Evolutionary conservation across 1,140 invertebrate genomes (phyloP).

Genomic region (Periplaneta americana): DNA sequence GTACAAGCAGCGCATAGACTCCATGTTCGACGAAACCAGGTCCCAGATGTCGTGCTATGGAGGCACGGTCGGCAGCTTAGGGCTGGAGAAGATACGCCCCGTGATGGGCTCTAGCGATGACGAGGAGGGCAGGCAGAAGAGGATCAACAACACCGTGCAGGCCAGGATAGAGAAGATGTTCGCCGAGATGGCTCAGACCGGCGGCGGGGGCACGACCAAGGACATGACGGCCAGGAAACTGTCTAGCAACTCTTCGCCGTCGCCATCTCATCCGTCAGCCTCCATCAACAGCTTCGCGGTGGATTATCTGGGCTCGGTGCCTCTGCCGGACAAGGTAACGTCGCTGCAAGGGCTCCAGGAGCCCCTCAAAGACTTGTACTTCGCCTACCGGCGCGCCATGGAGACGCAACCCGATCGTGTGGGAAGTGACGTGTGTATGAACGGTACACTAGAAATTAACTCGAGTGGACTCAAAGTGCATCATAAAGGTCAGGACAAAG

Average conservation of each 20-base stretch:
- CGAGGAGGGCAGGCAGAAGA: conserved; percentile 8
- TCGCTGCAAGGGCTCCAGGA: conserved; percentile 75
- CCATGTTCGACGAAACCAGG: conserved; percentile 66
- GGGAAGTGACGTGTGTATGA: conserved; percentile 10
- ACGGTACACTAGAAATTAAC: conserved; percentile 63
- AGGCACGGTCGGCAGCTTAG: background rate
- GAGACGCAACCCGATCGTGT: background rate
- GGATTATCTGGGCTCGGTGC: conserved; percentile 75
- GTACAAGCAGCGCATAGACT: conserved; percentile 76
- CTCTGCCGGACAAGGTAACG: conserved; percentile 69
- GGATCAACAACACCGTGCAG: conserved; percentile 62
- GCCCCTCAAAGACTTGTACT: conserved; percentile 73
- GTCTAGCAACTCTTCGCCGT: conserved; percentile 21
- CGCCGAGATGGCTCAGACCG: conserved; percentile 59
- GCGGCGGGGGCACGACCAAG: background rate
- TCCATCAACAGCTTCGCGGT: conserved; percentile 53
- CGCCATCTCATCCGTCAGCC: conserved; percentile 38
- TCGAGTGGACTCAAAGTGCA: conserved; percentile 57
- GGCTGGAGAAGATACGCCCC: background rate
- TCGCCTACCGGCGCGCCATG: conserved; percentile 29
- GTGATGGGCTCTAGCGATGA: background rate
- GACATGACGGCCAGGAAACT: background rate
- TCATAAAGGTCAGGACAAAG: conserved; percentile 39
- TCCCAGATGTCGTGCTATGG: conserved; percentile 25
- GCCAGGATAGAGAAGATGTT: conserved; percentile 82